Base-by-base conservation (phyloP, 2,888 invertebrate species). In the Spisula solida region DNA sequence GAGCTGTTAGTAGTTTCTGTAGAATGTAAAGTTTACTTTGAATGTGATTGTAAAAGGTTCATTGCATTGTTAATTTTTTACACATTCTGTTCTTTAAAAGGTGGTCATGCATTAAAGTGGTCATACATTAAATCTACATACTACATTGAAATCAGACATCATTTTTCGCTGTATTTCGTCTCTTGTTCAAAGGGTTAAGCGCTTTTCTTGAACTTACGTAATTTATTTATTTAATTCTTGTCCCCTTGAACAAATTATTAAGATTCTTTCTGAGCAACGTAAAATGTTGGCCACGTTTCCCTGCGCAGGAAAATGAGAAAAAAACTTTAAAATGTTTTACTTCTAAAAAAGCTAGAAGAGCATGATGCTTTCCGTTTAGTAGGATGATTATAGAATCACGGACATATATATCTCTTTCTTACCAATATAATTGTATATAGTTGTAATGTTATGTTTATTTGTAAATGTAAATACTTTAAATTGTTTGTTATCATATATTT, bases 401-500 rank as follows among this genome's bases (percentile, higher is more conserved):
- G n/a, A 25, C 25, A 66, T 25, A 25, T 66, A n/a, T 41, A 66
- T n/a, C 20, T 25, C 25, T 25, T 51, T 84, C 48, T 78, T 29
- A 66, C 5, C 51, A 0, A 34, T 51, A 78, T 29, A 51, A 51
- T 29, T 85, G 85, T 85, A 85, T 56, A 85, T 85, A 85, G 85
- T 78, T 79, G 78, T 79, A 79, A 55, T 85, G 85, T 85, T 79
- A 85, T 79, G 83, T 83, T 83, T 47, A 83, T 83, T 70, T 75
- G 85, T 79, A 55, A 78, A 55, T 85, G 85, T 85, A 85, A 29
- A 85, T 85, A 85, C 10, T 85, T 75, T 85, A 56, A 79, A 83
- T 34, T 85, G 79, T 85, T 79, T 34, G 75, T 84, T 84, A 84
- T 78, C 18, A 66, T 47, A 20, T 78, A 31, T 75, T 66, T 29